Conservation (phyloP, 2,888 invertebrate genomes). For the Drosophila pseudotakahashii region DNA sequence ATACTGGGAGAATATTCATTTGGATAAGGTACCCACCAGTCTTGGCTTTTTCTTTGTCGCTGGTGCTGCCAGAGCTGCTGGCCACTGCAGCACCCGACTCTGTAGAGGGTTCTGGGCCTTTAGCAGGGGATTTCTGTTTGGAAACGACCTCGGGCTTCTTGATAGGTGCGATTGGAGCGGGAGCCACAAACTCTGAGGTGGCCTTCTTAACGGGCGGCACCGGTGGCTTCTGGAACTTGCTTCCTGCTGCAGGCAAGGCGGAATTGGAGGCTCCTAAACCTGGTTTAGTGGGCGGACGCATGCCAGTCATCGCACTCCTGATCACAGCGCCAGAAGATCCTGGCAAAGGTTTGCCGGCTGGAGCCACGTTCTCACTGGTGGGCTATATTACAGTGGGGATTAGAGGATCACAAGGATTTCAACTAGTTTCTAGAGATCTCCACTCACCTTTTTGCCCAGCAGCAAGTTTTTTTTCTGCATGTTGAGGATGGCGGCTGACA, state of each 20-base stretch:
- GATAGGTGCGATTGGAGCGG: constrained; percentile 31
- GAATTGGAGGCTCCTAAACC: background rate
- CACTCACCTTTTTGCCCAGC: constrained; percentile 56
- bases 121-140: background rate
- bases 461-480: constrained; percentile 57
- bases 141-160: constrained; percentile 24
- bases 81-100: background rate
- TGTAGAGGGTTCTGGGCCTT: background rate
- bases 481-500: constrained; percentile 24
- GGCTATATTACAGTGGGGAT: constrained; percentile 11
- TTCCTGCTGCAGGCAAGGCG: background rate
- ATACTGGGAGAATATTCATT: background rate
- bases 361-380: constrained; percentile 48
- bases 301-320: constrained; percentile 1
- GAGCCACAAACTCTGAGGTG: constrained; percentile 16
- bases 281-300: constrained; percentile 16
- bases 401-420: background rate
- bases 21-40: constrained; percentile 48
- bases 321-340: background rate
- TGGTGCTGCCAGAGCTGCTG: constrained; percentile 16
- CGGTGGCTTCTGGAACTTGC: constrained; percentile 23
- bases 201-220: constrained; percentile 20
- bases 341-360: constrained; percentile 22
- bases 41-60: constrained; percentile 52
- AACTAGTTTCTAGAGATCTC: background rate